Evolutionary conservation across 53 echinoderm and acorn worm species (phyloP), one percentile per base, ranked within the genome.

Genomic region (Patiria pectinifera): DNA sequence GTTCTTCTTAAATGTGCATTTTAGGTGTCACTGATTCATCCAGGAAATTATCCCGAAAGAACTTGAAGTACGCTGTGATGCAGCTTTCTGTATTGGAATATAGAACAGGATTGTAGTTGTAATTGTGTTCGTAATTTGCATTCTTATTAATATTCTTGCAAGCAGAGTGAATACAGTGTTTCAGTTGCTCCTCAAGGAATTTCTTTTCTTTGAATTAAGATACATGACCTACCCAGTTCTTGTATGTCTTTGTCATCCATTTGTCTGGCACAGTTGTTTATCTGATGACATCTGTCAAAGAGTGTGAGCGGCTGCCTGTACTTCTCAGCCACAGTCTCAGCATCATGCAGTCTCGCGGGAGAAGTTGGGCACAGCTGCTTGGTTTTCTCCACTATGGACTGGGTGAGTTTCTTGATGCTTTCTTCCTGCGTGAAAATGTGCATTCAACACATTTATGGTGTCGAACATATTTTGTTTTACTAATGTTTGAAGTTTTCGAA

Each of bases 1-100:
- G 94, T n/a, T 74, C 60, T 86, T 94, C 94, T 11, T 86, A 22
- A 11, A 94, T 13, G 72, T 91, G 94, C 86, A 94, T 91, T 43
- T 94, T 94, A 7, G 93, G 93, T 8, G 88, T 19, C 2, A 93
- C 70, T 16, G 80, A 79, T 82, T 87, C 93, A 10, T 48, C n/a
- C 7, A 45, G 72, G 58, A 93, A 93, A 8, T 75, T 59, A 11
- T 24, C 18, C 12, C 89, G 47, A 45, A 88, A 93, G 45, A 61
- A 86, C 6, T 21, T 22, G 35, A 78, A 15, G 86, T 85, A 92
- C 15, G 18, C 12, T n/a, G 9, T 44, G 45, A 92, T 86, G 48
- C 60, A 76, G 49, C 53, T 60, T 18, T 92, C 86, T 92, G 86
- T 13, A 23, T 84, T 53, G 11, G 0, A 71, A 86, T n/a, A 70